Evolutionary conservation across 2,797 vertebrate species (phyloP).

Genomic region (Harpagifer antarcticus): DNA sequence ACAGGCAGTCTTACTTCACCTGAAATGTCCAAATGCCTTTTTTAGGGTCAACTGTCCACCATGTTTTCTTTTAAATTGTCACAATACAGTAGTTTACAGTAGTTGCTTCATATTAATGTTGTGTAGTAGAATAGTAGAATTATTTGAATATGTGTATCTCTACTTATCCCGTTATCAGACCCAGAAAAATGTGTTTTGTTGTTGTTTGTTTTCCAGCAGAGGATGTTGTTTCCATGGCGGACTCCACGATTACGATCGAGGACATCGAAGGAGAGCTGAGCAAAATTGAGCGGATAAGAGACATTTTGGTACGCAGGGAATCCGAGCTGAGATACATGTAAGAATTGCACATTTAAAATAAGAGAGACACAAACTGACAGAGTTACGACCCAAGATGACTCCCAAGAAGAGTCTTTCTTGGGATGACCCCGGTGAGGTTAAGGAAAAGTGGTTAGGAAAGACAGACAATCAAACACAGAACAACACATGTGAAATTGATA

Average conservation of each 20-base stretch:
- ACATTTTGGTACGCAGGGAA: conserved; percentile 90
- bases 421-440: no score
- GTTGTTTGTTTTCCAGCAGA: conserved; percentile 64
- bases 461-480: no score
- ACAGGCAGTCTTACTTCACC: not conserved
- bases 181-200: not conserved
- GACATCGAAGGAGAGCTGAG: conserved; percentile 92
- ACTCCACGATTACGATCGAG: conserved; percentile 87
- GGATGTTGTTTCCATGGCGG: conserved; percentile 90
- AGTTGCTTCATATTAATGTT: not conserved
- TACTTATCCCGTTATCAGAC: not conserved
- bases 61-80: not conserved
- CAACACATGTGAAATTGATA: not conserved
- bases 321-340: conserved; percentile 95
- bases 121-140: not conserved
- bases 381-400: no score
- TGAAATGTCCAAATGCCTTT: not conserved
- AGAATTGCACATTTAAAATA: conserved; percentile 57
- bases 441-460: no score
- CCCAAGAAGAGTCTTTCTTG: no score
- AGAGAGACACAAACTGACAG: no score
- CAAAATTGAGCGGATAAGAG: conserved; percentile 90
- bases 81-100: not conserved
- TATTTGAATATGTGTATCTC: not conserved
- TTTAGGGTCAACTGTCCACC: no score